phyloP scores from a whole-genome alignment of 2,888 invertebrate genomes.

The Yponomeuta cagnagella region DNA sequence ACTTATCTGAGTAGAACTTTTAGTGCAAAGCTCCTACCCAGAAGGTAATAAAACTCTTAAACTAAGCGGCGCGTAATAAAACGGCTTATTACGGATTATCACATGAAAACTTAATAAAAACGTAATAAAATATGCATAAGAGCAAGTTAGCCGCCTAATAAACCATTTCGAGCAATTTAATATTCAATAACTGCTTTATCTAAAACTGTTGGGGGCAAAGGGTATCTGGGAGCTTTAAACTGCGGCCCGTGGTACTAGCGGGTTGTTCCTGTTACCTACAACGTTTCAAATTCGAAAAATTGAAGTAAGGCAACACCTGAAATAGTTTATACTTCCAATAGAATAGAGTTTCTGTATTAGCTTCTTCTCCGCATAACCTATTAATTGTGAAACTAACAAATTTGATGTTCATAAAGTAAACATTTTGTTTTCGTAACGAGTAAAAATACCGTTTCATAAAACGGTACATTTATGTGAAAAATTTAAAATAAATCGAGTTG shows the following conservation, averaged over 20 bases:
- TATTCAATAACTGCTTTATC: conserved; percentile 52
- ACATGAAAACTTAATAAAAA: neutral
- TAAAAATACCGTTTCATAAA: no score
- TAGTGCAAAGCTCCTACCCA: neutral
- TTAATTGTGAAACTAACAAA: no score
- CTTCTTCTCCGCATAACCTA: no score
- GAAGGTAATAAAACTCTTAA: neutral
- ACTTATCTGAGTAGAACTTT: neutral
- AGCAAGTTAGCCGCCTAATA: conserved; percentile 23
- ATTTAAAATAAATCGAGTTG: no score
- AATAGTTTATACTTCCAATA: no score
- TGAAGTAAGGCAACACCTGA: no score
- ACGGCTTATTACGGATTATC: neutral
- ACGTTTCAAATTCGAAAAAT: no score
- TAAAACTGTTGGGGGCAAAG: conserved; percentile 36
- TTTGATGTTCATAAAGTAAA: no score
- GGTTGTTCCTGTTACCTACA: neutral
- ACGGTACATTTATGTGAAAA: no score
- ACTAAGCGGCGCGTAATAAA: neutral
- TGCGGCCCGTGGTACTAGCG: conserved; percentile 13
- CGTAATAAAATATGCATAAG: neutral
- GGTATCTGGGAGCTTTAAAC: conserved; percentile 21
- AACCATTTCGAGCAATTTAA: conserved; percentile 44
- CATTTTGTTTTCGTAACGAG: no score
- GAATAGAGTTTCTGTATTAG: no score